Percentiles rank a stretch among this genome's conserved stretches.
phyloP scores from a whole-genome alignment of 1,140 invertebrate species.

The Drosophila auraria region DNA sequence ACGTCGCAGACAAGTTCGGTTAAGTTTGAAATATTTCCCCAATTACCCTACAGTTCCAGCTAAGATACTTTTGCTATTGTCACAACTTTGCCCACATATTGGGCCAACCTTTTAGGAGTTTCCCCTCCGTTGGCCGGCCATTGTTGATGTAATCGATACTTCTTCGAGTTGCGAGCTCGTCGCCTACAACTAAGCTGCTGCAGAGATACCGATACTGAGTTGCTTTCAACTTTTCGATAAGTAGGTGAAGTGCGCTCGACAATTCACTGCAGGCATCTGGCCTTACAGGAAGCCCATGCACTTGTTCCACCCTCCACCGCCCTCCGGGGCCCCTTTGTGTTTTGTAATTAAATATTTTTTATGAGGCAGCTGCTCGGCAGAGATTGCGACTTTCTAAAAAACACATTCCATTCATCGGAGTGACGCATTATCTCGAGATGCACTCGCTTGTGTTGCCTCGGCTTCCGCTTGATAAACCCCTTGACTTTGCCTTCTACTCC shows the following conservation, averaged over 20 bases:
- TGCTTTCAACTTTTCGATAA: conserved; percentile 45
- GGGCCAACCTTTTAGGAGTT: background rate
- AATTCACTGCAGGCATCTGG: conserved; percentile 22
- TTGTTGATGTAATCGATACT: conserved; percentile 69
- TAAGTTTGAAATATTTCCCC: conserved; percentile 14
- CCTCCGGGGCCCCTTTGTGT: conserved; percentile 17
- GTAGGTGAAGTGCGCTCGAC: conserved; percentile 62
- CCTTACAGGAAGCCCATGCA: conserved; percentile 62
- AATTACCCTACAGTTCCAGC: background rate
- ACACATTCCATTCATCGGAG: conserved; percentile 22
- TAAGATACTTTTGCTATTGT: conserved; percentile 13
- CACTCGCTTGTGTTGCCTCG: conserved; percentile 44
- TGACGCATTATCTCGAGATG: conserved; percentile 10
- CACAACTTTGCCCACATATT: conserved; percentile 18
- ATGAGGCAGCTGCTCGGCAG: conserved; percentile 15
- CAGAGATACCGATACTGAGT: conserved; percentile 21
- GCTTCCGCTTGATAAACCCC: conserved; percentile 59
- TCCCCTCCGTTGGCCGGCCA: background rate
- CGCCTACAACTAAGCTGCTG: conserved; percentile 42
- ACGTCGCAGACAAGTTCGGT: conserved; percentile 1
- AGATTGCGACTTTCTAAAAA: conserved; percentile 34
- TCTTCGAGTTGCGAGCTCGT: conserved; percentile 45
- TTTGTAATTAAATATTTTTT: conserved; percentile 72
- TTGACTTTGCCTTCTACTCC: conserved; percentile 8
- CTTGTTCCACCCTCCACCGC: conserved; percentile 6